A percentile compares a stretch with the other conserved stretches of the same genome.
Evolutionary conservation across 2,113 vertebrate species (phyloP).

Genomic region (Sarotherodon lohbergeri): DNA sequence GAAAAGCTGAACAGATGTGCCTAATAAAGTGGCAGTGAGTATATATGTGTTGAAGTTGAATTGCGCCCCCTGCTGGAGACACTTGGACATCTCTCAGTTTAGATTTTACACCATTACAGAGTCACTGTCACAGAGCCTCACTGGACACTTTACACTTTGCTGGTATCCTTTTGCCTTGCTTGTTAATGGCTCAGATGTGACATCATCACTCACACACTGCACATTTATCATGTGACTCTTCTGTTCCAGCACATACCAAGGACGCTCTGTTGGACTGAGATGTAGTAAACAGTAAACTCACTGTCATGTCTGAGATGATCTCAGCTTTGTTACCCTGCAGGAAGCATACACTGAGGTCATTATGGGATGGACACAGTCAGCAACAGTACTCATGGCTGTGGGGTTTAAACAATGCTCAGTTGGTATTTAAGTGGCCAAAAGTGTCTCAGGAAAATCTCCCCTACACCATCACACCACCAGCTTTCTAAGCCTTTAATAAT

Average conservation of each 20-base stretch:
- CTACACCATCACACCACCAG: neutral
- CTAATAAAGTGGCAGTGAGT: neutral
- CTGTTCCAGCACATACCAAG: neutral
- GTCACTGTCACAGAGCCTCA: neutral
- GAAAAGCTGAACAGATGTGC: fast-evolving
- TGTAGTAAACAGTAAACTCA: neutral
- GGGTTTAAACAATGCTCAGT: neutral
- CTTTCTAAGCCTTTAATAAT: neutral
- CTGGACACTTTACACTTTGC: neutral
- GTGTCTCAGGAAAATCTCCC: neutral
- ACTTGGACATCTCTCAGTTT: neutral
- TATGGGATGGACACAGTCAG: neutral
- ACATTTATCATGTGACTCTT: neutral
- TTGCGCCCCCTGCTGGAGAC: neutral
- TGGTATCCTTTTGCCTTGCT: neutral
- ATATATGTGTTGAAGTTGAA: neutral
- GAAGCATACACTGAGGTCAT: neutral
- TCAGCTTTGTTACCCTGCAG: neutral
- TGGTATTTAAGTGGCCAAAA: neutral
- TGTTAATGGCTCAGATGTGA: neutral
- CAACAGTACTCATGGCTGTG: neutral
- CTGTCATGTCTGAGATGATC: neutral
- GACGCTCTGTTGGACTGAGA: neutral
- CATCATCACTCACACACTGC: fast-evolving
- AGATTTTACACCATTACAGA: neutral